Evolutionary conservation across 2,888 invertebrate species (phyloP), one percentile per base, ranked within the genome.

Genomic region (Ypsolopha scabrella): DNA sequence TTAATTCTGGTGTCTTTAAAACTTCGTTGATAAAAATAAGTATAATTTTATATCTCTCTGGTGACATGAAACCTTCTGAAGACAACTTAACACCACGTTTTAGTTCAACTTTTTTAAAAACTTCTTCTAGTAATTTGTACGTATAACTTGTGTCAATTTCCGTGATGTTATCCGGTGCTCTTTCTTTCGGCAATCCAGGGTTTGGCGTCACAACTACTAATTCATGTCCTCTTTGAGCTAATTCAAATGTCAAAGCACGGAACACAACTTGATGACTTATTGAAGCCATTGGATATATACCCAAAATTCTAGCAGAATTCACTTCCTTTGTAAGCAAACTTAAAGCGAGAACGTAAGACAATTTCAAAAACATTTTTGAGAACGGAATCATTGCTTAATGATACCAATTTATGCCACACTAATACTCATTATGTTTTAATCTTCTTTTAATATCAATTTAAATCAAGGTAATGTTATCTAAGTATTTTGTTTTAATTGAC

Each of bases 251-350:
- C 11, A 88, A 60, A 6, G 74, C 70, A 36, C 72, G 68, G 57
- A 69, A 86, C 1, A 78, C 72, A 0, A 75, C 61, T 62, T 87
- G 87, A 54, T 88, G 88, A 56, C 87, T 88, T 53, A 74, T 72
- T 2, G 81, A 79, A 2, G 88, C 75, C 2, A 74, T 67, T 11
- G 80, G 67, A 41, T 79, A 66, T 0, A 86, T 60, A 0, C 69
- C 77, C 46, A 88, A 61, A 50, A 88, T 87, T 57, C 68, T 67
- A 1, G 78, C 76, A 33, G 33, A 9, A 7, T 34, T 10, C 3
- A 6, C 10, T 35, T 35, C 10, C 10, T 10, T 24, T 34, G 10
- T 9, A 8, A 46, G 9, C 1, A 46, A 46, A 46, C 11, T 14
- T 34, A 46, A 14, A 46, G n/a, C 10, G 1, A 46, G 34, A 33